phyloP scores from a whole-genome alignment of 2,888 invertebrate species.

The Drosophila bunnanda region DNA sequence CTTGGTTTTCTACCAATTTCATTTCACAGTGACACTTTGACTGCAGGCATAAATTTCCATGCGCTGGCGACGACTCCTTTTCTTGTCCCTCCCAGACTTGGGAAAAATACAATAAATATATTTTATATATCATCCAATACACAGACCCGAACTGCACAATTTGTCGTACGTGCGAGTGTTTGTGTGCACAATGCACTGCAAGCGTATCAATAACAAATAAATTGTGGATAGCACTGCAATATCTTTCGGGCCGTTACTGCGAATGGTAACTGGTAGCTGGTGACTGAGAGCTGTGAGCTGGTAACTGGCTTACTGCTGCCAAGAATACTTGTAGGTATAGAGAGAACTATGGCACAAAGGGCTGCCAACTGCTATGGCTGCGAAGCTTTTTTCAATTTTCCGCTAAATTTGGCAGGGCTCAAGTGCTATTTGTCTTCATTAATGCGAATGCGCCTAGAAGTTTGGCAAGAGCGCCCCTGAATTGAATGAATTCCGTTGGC shows the following conservation, averaged over 20 bases:
- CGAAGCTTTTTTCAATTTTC: slow-evolving; percentile 83
- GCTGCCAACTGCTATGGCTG: slow-evolving; percentile 51
- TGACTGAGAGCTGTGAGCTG: slow-evolving; percentile 16
- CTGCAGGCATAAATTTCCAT: slow-evolving; percentile 48
- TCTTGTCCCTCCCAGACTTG: slow-evolving; percentile 12
- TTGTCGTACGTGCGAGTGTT: slow-evolving; percentile 15
- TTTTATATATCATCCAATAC: slow-evolving; percentile 43
- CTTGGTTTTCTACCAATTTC: slow-evolving; percentile 20
- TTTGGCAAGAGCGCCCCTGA: slow-evolving; percentile 54
- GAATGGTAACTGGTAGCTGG: slow-evolving; percentile 14
- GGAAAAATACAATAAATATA: slow-evolving; percentile 49
- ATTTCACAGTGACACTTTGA: slow-evolving; percentile 32
- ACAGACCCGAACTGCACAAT: slow-evolving; percentile 25
- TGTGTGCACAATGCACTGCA: slow-evolving; percentile 56
- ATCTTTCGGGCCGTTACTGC: slow-evolving; percentile 46
- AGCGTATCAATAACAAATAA: slow-evolving; percentile 69
- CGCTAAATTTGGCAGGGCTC: slow-evolving; percentile 82
- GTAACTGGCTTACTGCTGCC: slow-evolving; percentile 48
- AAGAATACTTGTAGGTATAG: slow-evolving; percentile 38
- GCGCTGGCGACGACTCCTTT: slow-evolving; percentile 12
- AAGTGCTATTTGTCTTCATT: slow-evolving; percentile 83
- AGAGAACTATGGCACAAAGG: slow-evolving; percentile 47
- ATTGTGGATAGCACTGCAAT: slow-evolving; percentile 70
- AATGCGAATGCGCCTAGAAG: slow-evolving; percentile 72
- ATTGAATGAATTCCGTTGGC: slow-evolving; percentile 30